Conservation (phyloP, 1,140 invertebrate species). For the Scaptomyza montana region DNA sequence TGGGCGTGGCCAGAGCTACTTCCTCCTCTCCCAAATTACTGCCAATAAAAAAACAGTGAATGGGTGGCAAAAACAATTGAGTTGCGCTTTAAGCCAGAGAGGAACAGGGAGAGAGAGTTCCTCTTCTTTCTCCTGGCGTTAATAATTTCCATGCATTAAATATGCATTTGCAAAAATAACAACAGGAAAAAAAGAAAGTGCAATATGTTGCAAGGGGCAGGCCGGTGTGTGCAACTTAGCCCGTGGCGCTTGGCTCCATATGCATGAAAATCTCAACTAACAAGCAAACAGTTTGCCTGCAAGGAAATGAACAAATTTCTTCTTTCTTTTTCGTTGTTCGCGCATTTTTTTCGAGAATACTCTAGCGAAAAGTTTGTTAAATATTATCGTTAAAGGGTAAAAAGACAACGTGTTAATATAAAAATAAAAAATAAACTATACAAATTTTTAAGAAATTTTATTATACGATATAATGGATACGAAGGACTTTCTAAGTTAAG, state of each 20-base stretch:
- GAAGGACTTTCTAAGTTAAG: too few relatives aligned
- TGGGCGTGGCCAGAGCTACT: slow-evolving; percentile 18
- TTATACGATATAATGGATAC: too few relatives aligned
- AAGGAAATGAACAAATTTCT: slow-evolving; percentile 65
- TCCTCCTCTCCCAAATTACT: slow-evolving; percentile 24
- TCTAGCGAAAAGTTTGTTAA: neutral
- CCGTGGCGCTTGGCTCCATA: slow-evolving; percentile 61
- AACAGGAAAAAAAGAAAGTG: slow-evolving; percentile 46
- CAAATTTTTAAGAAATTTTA: too few relatives aligned
- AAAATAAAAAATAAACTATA: too few relatives aligned
- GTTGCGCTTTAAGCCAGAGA: neutral
- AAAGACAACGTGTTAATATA: too few relatives aligned
- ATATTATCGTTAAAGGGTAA: neutral
- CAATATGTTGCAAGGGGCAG: slow-evolving; percentile 56
- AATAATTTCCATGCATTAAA: slow-evolving; percentile 78
- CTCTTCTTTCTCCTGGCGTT: slow-evolving; percentile 34
- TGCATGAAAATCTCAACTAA: slow-evolving; percentile 73
- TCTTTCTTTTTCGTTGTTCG: slow-evolving; percentile 18
- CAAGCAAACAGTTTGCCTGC: slow-evolving; percentile 58
- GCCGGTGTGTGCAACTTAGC: slow-evolving; percentile 44
- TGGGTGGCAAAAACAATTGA: neutral
- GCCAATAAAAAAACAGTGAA: slow-evolving; percentile 21
- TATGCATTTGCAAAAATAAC: slow-evolving; percentile 67
- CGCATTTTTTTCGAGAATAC: slow-evolving; percentile 11
- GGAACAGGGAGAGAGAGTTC: neutral